These are phyloP conservation scores for Neelides folsomi DNA, from an alignment of 2,888 invertebrate species.

Conservation along the genomic window DNA sequence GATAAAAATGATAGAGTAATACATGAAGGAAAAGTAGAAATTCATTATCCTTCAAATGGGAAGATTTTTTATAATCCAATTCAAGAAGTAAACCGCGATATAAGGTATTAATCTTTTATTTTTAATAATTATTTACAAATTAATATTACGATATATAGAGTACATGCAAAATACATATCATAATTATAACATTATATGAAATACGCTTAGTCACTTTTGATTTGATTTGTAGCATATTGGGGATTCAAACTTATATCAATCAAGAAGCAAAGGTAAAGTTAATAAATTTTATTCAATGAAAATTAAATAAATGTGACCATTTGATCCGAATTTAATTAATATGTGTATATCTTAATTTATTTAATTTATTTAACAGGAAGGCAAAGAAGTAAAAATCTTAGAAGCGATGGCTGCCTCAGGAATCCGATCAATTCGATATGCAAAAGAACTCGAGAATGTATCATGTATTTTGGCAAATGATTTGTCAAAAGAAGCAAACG, in stretches of 20 bases:
- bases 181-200: too few relatives aligned
- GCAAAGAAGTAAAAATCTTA: slow-evolving; percentile 44
- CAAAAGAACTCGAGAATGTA: slow-evolving; percentile 77
- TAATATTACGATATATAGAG: too few relatives aligned
- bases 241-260: slow-evolving; percentile 22
- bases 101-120: slow-evolving; percentile 47
- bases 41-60: slow-evolving; percentile 14
- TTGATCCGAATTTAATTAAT: too few relatives aligned
- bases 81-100: slow-evolving; percentile 93
- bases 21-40: slow-evolving; percentile 25
- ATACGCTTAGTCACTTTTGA: too few relatives aligned
- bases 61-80: slow-evolving; percentile 90
- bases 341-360: too few relatives aligned
- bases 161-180: too few relatives aligned
- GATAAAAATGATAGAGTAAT: slow-evolving; percentile 9
- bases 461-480: slow-evolving; percentile 82
- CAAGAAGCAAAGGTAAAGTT: slow-evolving; percentile 3
- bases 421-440: slow-evolving; percentile 86
- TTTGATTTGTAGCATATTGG: slow-evolving; percentile 17
- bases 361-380: too few relatives aligned
- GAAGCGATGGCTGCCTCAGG: slow-evolving; percentile 96
- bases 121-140: too few relatives aligned
- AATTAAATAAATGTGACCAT: not conserved
- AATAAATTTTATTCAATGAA: not conserved
- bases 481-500: slow-evolving; percentile 67